phyloP scores from a whole-genome alignment of 2,113 vertebrate genomes.

The Esox niger region DNA sequence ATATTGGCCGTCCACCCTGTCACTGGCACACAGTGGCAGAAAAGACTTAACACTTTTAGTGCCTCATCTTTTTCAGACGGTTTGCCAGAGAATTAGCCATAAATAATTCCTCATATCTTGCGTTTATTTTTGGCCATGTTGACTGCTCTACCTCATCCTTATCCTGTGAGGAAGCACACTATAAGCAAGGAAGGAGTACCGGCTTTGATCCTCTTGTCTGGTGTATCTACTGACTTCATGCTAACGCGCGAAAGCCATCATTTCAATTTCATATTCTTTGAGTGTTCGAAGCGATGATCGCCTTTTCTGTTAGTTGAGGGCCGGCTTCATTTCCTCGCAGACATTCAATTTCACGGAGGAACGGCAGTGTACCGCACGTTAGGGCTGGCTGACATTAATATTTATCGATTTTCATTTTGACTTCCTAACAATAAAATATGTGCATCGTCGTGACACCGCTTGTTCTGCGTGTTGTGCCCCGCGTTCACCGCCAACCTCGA shows the following conservation, averaged over 20 bases:
- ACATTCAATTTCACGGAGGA: constrained; percentile 64
- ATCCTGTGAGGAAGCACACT: constrained; percentile 13
- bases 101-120: too few species aligned
- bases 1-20: not conserved
- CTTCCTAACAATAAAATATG: too few species aligned
- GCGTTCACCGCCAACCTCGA: too few species aligned
- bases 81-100: too few species aligned
- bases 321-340: constrained; percentile 57
- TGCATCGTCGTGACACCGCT: too few species aligned
- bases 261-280: constrained; percentile 34
- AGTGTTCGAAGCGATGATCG: constrained; percentile 31
- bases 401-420: too few species aligned
- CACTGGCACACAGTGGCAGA: not conserved
- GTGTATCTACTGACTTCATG: constrained; percentile 24
- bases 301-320: constrained; percentile 49
- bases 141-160: not conserved
- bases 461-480: too few species aligned
- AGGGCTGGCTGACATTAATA: too few species aligned
- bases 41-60: not conserved
- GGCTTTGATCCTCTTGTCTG: constrained; percentile 16
- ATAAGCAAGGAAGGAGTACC: constrained; percentile 27
- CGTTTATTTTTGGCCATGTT: not conserved
- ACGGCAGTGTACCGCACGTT: too few species aligned
- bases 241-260: constrained; percentile 16
- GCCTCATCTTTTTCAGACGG: too few species aligned